A percentile compares a stretch with the other conserved stretches of the same genome.
These are phyloP conservation scores for Scaptodrosophila latifasciaeformis DNA, from an alignment of 2,888 invertebrate genomes.

Conservation along the genomic window DNA sequence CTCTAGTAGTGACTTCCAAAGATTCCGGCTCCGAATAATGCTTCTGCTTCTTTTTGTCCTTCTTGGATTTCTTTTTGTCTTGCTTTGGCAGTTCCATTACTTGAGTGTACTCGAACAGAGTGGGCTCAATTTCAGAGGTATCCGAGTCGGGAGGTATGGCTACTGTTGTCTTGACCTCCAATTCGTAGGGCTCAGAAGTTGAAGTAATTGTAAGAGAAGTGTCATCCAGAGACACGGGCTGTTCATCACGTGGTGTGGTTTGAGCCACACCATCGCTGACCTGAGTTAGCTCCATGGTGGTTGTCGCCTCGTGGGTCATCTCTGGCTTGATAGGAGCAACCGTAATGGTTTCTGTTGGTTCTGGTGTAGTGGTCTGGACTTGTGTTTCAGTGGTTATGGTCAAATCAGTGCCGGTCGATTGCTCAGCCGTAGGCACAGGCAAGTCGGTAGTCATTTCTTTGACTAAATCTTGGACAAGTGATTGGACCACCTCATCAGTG, in stretches of 20 bases:
- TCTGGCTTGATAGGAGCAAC: slow-evolving; percentile 23
- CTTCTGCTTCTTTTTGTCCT: slow-evolving; percentile 71
- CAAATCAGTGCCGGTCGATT: slow-evolving; percentile 63
- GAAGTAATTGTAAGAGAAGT: slow-evolving; percentile 56
- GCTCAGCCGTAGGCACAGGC: slow-evolving; percentile 53
- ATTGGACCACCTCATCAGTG: slow-evolving; percentile 68
- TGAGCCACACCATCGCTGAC: slow-evolving; percentile 65
- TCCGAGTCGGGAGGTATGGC: slow-evolving; percentile 78
- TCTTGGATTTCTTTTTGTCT: slow-evolving; percentile 71
- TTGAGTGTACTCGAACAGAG: slow-evolving; percentile 69
- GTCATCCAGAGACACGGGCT: slow-evolving; percentile 55
- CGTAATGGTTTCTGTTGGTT: slow-evolving; percentile 39
- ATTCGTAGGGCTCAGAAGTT: slow-evolving; percentile 73
- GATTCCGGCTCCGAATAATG: slow-evolving; percentile 26
- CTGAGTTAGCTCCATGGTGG: slow-evolving; percentile 45
- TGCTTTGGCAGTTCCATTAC: slow-evolving; percentile 66
- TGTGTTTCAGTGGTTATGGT: slow-evolving; percentile 50
- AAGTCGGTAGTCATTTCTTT: slow-evolving; percentile 71
- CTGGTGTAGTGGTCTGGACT: slow-evolving; percentile 58
- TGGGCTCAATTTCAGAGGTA: slow-evolving; percentile 59
- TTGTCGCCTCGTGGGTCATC: slow-evolving; percentile 47
- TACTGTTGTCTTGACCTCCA: slow-evolving; percentile 78
- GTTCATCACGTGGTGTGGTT: slow-evolving; percentile 57
- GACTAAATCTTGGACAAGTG: slow-evolving; percentile 73
- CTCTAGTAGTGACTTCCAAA: not conserved